Evolutionary conservation across 2,888 invertebrate genomes (phyloP), one percentile per base, ranked within the genome.

Genomic region (Gandaritis pyraliata): DNA sequence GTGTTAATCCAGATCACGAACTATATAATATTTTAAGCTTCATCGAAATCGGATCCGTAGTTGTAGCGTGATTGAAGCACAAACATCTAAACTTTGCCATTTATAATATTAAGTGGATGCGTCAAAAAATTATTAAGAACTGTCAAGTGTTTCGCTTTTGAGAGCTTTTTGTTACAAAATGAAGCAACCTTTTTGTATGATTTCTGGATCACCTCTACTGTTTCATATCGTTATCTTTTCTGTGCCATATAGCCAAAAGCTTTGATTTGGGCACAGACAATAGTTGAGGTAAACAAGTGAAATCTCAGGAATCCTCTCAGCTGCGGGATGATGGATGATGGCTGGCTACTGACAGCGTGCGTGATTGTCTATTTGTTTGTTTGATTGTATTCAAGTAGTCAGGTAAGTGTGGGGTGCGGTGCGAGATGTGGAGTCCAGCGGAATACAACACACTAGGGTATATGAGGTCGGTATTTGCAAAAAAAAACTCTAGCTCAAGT

Each of bases 361-460:
- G 67, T 78, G 82, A 82, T 82, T 83, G 81, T 82, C 72, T 78
- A 80, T 80, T 82, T 82, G 81, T 85, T 73, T 77, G 77, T 74
- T 57, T 67, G 73, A 76, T 78, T 80, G 77, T 77, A 72, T 76
- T 77, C 76, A 72, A 75, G 73, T 77, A 72, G 68, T 64, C 72
- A 72, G 71, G 75, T 73, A 75, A 76, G 76, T 68, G 74, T 15
- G 72, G 53, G 43, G 29, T 58, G 75, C n/a, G 61, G 56, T 8
- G 10, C 36, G 12, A 47, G 59, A 4, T 13, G 38, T 45, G 2
- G 30, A 58, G 51, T 52, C n/a, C 11, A 58, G 65, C 65, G 65
- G 41, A 15, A n/a, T n/a, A n/a, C n/a, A n/a, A n/a, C n/a, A n/a
- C n/a, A n/a, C n/a, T 1, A 41, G 39, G 39, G 23, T 23, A 23